Conservation (phyloP, 1,140 invertebrate genomes). For the Psilanteris sp. region DNA sequence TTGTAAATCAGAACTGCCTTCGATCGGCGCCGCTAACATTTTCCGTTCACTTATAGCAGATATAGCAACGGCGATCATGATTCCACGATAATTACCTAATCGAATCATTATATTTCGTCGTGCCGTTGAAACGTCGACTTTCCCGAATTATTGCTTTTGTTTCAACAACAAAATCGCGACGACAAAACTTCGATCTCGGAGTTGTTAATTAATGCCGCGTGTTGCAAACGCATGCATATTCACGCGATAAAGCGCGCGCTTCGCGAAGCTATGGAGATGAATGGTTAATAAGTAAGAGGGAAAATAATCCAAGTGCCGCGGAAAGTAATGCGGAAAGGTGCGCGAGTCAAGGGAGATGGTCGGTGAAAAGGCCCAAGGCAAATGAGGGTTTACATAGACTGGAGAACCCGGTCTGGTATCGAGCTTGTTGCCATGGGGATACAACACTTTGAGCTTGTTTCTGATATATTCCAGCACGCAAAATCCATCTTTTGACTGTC, state of each 20-base stretch:
- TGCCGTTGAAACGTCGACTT: background rate
- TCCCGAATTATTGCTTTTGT: background rate
- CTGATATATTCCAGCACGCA: slow-evolving; percentile 33
- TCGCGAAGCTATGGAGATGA: slow-evolving; percentile 25
- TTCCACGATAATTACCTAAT: slow-evolving; percentile 23
- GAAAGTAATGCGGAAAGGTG: slow-evolving; percentile 43
- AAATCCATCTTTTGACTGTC: slow-evolving; percentile 39
- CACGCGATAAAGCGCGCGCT: slow-evolving; percentile 8
- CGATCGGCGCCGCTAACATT: slow-evolving; percentile 36
- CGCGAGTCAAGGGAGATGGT: slow-evolving; percentile 30
- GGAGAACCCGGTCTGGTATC: slow-evolving; percentile 36
- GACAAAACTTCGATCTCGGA: too few species aligned
- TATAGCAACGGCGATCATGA: slow-evolving; percentile 20
- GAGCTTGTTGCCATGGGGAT: slow-evolving; percentile 61
- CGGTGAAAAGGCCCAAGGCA: slow-evolving; percentile 52
- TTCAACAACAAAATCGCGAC: background rate
- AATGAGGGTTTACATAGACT: slow-evolving; percentile 41
- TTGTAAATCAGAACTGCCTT: slow-evolving; percentile 45
- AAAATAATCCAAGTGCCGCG: slow-evolving; percentile 25
- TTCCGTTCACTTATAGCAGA: slow-evolving; percentile 37
- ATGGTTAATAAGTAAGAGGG: slow-evolving; percentile 38
- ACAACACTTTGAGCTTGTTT: slow-evolving; percentile 35
- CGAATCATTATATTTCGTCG: slow-evolving; percentile 12
- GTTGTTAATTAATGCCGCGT: slow-evolving; percentile 35
- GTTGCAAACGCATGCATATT: slow-evolving; percentile 33